Percentiles rank a stretch among this genome's conserved stretches.
These are phyloP conservation scores for Euzophera pinguis DNA, from an alignment of 2,888 invertebrate genomes.

Conservation along the genomic window DNA sequence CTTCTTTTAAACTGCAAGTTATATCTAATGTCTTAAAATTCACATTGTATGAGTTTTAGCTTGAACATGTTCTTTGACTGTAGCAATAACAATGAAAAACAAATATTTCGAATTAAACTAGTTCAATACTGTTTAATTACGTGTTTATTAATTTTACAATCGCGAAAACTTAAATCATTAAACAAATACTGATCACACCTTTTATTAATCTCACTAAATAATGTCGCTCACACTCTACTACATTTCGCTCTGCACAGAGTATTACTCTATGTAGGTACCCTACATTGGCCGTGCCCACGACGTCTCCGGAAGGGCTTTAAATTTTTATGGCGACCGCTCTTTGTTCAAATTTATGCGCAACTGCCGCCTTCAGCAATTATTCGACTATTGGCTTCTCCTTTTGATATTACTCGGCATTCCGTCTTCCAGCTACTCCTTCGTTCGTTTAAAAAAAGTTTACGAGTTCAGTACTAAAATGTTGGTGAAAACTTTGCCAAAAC, in stretches of 20 bases:
- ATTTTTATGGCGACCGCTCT: conserved; percentile 1
- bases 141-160: no score
- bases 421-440: background rate
- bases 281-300: background rate
- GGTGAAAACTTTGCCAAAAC: background rate
- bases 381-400: background rate
- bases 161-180: no score
- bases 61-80: no score
- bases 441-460: background rate
- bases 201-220: no score
- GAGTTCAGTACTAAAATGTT: background rate
- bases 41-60: no score
- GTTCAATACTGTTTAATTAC: no score
- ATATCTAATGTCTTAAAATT: no score
- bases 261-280: background rate
- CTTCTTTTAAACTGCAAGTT: no score
- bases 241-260: background rate
- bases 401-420: background rate
- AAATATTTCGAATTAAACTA: no score
- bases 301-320: conserved; percentile 1
- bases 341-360: conserved; percentile 6
- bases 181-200: no score
- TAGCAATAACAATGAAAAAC: no score
- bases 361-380: background rate
- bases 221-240: background rate